Percentiles rank a stretch among this genome's conserved stretches.
Conservation (phyloP, 2,888 invertebrate species). For the Mystacides longicornis region DNA sequence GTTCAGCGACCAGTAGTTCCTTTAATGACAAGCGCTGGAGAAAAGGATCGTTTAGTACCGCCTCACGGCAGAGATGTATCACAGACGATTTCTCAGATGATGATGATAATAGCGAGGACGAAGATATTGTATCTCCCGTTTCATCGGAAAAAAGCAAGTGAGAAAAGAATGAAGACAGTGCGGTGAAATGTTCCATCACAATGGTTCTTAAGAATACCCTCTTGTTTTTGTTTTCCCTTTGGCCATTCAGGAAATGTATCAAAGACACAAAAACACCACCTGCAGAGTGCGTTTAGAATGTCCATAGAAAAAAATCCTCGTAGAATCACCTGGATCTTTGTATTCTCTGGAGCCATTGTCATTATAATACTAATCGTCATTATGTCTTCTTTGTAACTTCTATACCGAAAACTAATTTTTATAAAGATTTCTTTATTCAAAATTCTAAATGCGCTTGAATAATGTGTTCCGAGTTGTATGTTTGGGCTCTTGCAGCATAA, state of each 20-base stretch:
- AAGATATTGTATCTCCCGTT: neutral
- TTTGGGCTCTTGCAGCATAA: too few relatives aligned
- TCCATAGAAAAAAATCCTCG: neutral
- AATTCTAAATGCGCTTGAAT: too few relatives aligned
- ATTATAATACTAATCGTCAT: neutral
- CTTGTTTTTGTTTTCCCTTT: neutral
- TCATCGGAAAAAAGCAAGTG: conserved; percentile 12
- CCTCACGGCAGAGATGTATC: conserved; percentile 41
- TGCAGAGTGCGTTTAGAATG: neutral
- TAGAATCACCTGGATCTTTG: neutral
- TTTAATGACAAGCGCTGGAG: conserved; percentile 14
- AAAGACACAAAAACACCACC: neutral
- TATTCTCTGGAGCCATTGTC: neutral
- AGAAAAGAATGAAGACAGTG: neutral
- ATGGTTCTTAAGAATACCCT: neutral
- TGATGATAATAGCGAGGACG: conserved; percentile 40
- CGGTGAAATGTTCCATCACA: neutral
- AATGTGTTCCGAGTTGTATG: too few relatives aligned
- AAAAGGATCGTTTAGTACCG: conserved; percentile 9
- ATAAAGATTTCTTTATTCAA: too few relatives aligned
- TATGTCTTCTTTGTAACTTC: neutral
- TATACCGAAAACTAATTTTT: neutral
- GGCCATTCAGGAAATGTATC: neutral
- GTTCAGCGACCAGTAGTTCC: conserved; percentile 10
- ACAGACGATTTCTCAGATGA: conserved; percentile 44